Evolutionary conservation across 2,113 vertebrate species (phyloP).

Genomic region (Melozone crissalis): DNA sequence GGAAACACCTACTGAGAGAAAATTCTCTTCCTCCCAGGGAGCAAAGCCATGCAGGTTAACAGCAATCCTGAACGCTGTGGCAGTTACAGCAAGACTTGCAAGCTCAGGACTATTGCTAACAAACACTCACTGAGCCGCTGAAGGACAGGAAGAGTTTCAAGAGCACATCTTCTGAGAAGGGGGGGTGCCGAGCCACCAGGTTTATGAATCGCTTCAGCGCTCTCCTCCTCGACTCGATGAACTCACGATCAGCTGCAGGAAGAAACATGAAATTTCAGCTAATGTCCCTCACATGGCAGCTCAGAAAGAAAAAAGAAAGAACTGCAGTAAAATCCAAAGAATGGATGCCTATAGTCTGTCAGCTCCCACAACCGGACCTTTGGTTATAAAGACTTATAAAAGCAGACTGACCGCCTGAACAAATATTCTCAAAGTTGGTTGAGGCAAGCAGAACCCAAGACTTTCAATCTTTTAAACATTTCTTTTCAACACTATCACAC

Average conservation of each 20-base stretch:
- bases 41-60: background rate
- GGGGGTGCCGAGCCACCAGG: slow-evolving; percentile 91
- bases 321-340: background rate
- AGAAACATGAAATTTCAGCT: background rate
- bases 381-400: background rate
- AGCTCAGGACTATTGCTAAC: background rate
- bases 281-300: background rate
- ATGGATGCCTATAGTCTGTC: too few relatives aligned
- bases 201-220: slow-evolving; percentile 91
- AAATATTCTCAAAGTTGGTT: background rate
- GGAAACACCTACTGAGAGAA: background rate
- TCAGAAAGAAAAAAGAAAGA: background rate
- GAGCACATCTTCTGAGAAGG: slow-evolving; percentile 89
- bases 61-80: background rate
- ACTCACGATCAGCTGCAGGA: slow-evolving; percentile 86
- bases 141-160: slow-evolving; percentile 93
- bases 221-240: slow-evolving; percentile 91
- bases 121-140: slow-evolving; percentile 86
- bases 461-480: accelerated
- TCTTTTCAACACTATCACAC: background rate
- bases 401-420: background rate
- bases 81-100: background rate
- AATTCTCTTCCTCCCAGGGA: background rate
- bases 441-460: background rate
- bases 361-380: background rate